Evolutionary conservation across 2,888 invertebrate genomes (phyloP).

Genomic region (Salticus scenicus): DNA sequence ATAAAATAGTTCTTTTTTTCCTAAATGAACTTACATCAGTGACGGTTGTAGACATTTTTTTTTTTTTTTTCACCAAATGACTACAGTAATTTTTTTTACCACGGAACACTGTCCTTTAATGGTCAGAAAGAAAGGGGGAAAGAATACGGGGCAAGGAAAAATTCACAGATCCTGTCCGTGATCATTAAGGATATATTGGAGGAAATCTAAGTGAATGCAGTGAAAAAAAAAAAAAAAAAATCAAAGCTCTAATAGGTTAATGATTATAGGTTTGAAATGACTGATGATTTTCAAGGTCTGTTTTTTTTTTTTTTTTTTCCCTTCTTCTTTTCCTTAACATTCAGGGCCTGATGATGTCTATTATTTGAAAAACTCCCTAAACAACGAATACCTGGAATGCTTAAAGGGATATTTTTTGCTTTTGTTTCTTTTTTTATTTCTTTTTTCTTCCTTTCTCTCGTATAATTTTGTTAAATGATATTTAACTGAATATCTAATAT

Average conservation of each 20-base stretch:
- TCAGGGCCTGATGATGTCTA: conserved; percentile 16
- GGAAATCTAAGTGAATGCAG: conserved; percentile 4
- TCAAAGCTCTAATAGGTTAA: conserved; percentile 46
- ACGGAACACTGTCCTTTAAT: conserved; percentile 40
- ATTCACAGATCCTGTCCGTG: conserved; percentile 35
- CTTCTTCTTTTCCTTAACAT: no score
- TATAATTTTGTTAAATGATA: no score
- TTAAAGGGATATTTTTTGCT: no score
- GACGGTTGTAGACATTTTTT: conserved; percentile 40
- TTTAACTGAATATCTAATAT: no score
- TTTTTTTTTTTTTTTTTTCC: conserved; percentile 29
- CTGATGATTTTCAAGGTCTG: conserved; percentile 30
- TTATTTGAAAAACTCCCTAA: conserved; percentile 8
- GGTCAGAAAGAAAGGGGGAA: conserved; percentile 25
- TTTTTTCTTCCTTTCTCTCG: no score
- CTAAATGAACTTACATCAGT: conserved; percentile 28
- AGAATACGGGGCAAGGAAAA: background rate
- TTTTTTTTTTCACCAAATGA: background rate
- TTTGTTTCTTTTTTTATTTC: no score
- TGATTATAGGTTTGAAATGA: conserved; percentile 52
- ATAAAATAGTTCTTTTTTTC: conserved; percentile 26
- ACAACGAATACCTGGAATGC: background rate
- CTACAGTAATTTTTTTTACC: conserved; percentile 42
- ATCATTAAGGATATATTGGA: conserved; percentile 60
- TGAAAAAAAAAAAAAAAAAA: conserved; percentile 23